Evolutionary conservation across 1,140 invertebrate genomes (phyloP).

Genomic region (Paraescarpia echinospica): DNA sequence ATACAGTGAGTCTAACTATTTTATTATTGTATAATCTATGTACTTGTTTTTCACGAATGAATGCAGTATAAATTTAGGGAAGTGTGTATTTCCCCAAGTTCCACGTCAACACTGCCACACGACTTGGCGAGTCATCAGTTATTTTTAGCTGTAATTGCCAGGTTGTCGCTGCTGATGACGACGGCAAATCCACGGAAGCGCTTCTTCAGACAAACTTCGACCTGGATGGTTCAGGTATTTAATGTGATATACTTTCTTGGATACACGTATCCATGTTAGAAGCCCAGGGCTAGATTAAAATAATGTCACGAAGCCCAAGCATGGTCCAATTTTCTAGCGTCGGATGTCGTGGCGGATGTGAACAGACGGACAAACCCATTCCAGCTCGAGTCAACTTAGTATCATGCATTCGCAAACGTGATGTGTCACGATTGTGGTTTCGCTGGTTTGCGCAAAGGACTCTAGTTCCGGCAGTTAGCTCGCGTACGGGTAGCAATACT

Average conservation of each 20-base stretch:
- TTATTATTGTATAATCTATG: neutral
- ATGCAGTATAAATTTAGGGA: neutral
- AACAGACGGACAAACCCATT: no score
- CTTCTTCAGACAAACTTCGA: neutral
- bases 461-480: neutral
- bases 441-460: neutral
- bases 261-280: neutral
- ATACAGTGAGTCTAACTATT: neutral
- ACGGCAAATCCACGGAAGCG: neutral
- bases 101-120: slow-evolving; percentile 3
- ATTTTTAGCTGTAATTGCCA: neutral
- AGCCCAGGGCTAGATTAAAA: neutral
- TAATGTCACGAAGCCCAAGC: no score
- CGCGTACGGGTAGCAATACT: no score
- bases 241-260: neutral
- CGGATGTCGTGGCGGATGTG: no score
- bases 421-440: neutral
- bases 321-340: neutral
- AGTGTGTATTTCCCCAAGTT: neutral
- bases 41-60: neutral
- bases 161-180: neutral
- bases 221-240: neutral
- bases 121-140: neutral
- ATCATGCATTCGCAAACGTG: no score
- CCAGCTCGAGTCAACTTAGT: no score